These are phyloP conservation scores for Eupeodes luniger DNA, from an alignment of 2,888 invertebrate genomes.

Conservation along the genomic window DNA sequence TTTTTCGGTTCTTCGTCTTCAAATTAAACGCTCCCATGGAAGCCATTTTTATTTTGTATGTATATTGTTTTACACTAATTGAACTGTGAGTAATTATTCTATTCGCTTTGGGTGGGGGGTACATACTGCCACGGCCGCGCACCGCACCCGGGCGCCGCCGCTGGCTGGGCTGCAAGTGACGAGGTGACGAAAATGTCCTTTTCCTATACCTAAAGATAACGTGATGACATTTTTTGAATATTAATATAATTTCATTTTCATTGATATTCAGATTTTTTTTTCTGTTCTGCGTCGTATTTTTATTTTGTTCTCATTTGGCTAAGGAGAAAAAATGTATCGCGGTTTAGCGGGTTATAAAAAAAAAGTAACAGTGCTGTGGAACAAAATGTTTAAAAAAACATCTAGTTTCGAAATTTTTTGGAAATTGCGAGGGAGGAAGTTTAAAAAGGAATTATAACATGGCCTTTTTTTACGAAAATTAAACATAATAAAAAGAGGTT, in stretches of 20 bases:
- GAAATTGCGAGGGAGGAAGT: no score
- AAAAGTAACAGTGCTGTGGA: neutral
- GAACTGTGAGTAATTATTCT: constrained; percentile 73
- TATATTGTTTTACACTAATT: constrained; percentile 73
- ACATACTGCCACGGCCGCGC: neutral
- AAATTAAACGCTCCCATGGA: constrained; percentile 8
- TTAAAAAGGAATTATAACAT: no score
- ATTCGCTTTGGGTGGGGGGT: constrained; percentile 12
- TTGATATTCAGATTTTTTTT: constrained; percentile 69
- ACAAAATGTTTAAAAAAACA: neutral
- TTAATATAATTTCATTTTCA: constrained; percentile 80
- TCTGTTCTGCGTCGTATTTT: neutral
- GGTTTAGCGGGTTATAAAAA: constrained; percentile 63
- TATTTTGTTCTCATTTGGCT: constrained; percentile 1
- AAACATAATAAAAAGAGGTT: no score
- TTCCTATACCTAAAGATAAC: constrained; percentile 32
- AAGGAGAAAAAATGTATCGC: constrained; percentile 51
- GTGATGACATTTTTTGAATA: constrained; percentile 82
- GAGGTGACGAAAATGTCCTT: constrained; percentile 66
- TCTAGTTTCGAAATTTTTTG: no score
- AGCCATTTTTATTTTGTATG: constrained; percentile 41
- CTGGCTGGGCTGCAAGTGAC: constrained; percentile 65
- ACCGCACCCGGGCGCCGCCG: constrained; percentile 20
- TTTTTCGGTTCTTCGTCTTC: constrained; percentile 16
- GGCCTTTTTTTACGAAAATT: no score